Evolutionary conservation across 2,888 invertebrate species (phyloP).

Genomic region (Anarsia innoxiella): DNA sequence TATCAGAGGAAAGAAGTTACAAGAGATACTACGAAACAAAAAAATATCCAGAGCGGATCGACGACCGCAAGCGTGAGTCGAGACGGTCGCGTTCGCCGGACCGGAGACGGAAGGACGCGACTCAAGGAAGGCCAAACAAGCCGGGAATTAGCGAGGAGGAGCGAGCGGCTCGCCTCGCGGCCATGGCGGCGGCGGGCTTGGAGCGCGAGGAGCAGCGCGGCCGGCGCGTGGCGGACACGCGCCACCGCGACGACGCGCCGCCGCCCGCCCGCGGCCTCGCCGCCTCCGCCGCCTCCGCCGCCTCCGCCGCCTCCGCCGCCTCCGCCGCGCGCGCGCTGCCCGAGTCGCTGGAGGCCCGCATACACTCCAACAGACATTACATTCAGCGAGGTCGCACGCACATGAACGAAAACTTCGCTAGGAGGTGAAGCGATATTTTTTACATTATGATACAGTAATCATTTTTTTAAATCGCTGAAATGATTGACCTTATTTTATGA

Average conservation of each 20-base stretch:
- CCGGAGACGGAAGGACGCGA: too few relatives aligned
- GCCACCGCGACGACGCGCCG: slow-evolving; percentile 34
- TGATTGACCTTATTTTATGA: slow-evolving; percentile 6
- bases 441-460: too few relatives aligned
- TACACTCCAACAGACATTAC: slow-evolving; percentile 91
- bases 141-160: slow-evolving; percentile 63
- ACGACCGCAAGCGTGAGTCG: too few relatives aligned
- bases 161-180: slow-evolving; percentile 74
- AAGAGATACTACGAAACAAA: slow-evolving; percentile 14
- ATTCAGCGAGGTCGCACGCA: slow-evolving; percentile 87
- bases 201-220: slow-evolving; percentile 81
- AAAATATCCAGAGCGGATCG: too few relatives aligned
- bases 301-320: slow-evolving; percentile 78
- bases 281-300: slow-evolving; percentile 41
- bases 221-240: slow-evolving; percentile 74
- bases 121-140: neutral
- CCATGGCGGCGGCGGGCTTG: slow-evolving; percentile 89
- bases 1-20: neutral
- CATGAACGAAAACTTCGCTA: slow-evolving; percentile 90
- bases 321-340: slow-evolving; percentile 73
- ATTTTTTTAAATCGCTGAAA: too few relatives aligned
- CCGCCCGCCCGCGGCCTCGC: slow-evolving; percentile 76
- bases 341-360: slow-evolving; percentile 86
- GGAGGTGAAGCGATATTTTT: slow-evolving; percentile 72
- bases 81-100: too few relatives aligned